Percentiles rank a stretch among this genome's conserved stretches.
phyloP scores from a whole-genome alignment of 2,797 vertebrate genomes.

The Megalops cyprinoides region DNA sequence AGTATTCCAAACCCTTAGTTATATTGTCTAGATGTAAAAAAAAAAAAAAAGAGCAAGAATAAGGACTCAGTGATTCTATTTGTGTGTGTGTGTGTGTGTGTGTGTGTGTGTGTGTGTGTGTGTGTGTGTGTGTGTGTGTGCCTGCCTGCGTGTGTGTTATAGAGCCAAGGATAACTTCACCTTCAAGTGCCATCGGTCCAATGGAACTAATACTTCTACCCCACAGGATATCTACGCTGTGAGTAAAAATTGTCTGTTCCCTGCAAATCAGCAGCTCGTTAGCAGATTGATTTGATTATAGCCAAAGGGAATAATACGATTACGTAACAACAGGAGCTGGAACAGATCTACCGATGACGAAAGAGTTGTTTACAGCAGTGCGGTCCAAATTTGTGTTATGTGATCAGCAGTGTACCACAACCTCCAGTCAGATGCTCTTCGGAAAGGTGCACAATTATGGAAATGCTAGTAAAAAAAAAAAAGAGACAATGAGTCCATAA shows the following conservation, averaged over 20 bases:
- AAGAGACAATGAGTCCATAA: neutral
- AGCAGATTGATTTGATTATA: slow-evolving; percentile 11
- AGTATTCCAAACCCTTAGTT: neutral
- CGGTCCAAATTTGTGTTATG: neutral
- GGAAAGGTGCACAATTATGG: neutral
- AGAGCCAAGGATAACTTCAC: slow-evolving; percentile 99
- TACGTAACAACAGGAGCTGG: neutral
- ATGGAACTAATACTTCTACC: slow-evolving; percentile 95
- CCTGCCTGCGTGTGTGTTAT: neutral
- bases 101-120: slow-evolving; percentile 12
- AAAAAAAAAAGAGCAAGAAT: too few species aligned
- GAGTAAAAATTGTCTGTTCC: slow-evolving; percentile 52
- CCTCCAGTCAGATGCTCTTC: neutral
- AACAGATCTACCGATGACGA: neutral
- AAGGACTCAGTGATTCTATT: neutral
- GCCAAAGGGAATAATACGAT: slow-evolving; percentile 3
- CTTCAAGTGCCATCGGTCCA: slow-evolving; percentile 97
- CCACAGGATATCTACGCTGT: slow-evolving; percentile 98
- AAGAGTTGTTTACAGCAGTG: neutral
- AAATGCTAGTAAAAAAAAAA: neutral
- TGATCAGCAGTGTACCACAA: neutral
- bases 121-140: neutral
- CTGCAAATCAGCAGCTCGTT: neutral
- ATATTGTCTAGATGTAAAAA: too few species aligned
- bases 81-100: too few species aligned